Base-by-base conservation (phyloP, 2,113 vertebrate genomes). In the Psammodynastes pulverulentus region DNA sequence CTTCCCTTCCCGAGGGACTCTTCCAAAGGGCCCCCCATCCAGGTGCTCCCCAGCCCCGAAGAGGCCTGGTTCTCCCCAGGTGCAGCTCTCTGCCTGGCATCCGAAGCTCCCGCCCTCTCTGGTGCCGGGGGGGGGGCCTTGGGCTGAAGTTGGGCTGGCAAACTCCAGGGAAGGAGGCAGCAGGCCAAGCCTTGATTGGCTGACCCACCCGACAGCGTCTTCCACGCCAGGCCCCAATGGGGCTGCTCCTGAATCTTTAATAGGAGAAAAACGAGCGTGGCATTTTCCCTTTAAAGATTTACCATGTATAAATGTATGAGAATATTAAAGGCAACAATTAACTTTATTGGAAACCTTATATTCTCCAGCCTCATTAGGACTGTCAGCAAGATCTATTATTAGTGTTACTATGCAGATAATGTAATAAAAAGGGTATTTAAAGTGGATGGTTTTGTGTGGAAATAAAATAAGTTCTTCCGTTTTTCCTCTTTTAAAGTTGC, bases 371-470 rank as follows among this genome's bases (percentile, higher is more conserved):
- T 98, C 98, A 98, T 98, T 98, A 98, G 96, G 97, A 95, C 97
- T 98, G 98, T 97, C 98, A 98, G 94, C 97, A 97, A 98, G 97
- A 98, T 98, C 98, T 98, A 98, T 98, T 97, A 97, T 98, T 97
- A 97, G 97, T 95, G 97, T 98, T 97, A 97, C 97, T 97, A 97
- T 97, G 97, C 98, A 98, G 97, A 98, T 98, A 97, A 96, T 95
- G 96, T 98, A 98, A 98, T 98, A 98, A 98, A 97, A 98, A 96
- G 97, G 97, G 97, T 98, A 97, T 98, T 98, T 98, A 98, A 98
- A 97, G 96, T 94, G 96, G 97, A 96, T 95, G 95, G 96, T 97
- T 97, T 96, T 96, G 97, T 95, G 92, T 95, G 93, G 96, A 96
- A 97, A 97, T 97, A 95, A 97, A 97, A 96, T 39, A 96, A 95